Base-by-base conservation (phyloP, 2,797 vertebrate genomes). In the Cottoperca gobio region DNA sequence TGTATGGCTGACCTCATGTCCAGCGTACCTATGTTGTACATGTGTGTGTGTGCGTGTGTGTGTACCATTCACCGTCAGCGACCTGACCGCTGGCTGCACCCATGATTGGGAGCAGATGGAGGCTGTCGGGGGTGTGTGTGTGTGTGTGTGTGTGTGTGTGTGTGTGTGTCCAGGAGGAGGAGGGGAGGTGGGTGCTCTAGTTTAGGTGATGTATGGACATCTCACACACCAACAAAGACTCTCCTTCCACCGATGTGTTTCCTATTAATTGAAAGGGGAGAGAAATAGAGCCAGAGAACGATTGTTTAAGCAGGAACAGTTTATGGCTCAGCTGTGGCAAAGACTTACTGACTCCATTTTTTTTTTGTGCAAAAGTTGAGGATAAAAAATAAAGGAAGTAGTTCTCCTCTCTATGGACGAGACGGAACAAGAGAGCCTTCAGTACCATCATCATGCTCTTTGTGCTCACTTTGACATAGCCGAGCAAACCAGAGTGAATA, bases 91-190 rank as follows among this genome's bases (percentile, higher is more conserved):
- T 93, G 92, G 90, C 86, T 94, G 93, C 93, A 93, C 94, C 91
- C 87, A 73, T 93, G 93, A 95, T 95, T 93, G 84, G 89, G 92
- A 93, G 92, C 94, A 95, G 94, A 94, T 95, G 93, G 91, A 79
- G 89, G 84, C 91, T 91, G 90, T 90, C 77, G 35, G 57, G 57
- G 43, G 75, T 70, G 77, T 75, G 70, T 50, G 73, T 61, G 66
- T 71, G 73, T 58, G 62, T 63, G 60, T 70, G 70, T 61, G 74
- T 81, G 78, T 70, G 75, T 76, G 76, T 33, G 73, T 53, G 45
- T 39, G 55, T 73, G 64, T 23, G 23, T 23, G 23, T 23, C 23
- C 23, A 61, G 73, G 60, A 12, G 37, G 49, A 23, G 49, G 59
- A 43, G 53, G 63, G 42, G 78, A 61, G 48, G 72, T 49, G 81